A percentile compares a stretch with the other conserved stretches of the same genome.
These are phyloP conservation scores for Drosophila sulfurigaster DNA, from an alignment of 1,140 invertebrate genomes.

Conservation along the genomic window DNA sequence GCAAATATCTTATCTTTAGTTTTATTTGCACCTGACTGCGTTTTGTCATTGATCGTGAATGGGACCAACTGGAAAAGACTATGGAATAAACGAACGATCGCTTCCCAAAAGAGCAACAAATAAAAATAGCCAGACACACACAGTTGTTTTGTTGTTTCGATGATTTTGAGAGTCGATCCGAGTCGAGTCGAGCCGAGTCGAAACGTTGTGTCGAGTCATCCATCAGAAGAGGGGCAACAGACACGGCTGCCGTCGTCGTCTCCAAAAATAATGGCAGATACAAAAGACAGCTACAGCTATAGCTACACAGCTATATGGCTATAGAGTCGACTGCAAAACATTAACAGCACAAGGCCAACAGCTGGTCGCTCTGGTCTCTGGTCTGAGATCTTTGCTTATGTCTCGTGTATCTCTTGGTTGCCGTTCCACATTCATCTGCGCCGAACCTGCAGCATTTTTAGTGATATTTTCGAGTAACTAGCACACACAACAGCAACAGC, in stretches of 20 bases:
- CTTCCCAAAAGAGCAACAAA: slow-evolving; percentile 31
- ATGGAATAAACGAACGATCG: slow-evolving; percentile 13
- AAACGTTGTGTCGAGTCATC: slow-evolving; percentile 49
- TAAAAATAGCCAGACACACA: slow-evolving; percentile 45
- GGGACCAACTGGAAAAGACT: slow-evolving; percentile 37
- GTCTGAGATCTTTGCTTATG: slow-evolving; percentile 19
- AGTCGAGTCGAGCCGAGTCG: slow-evolving; percentile 15
- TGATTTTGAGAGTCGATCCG: slow-evolving; percentile 41
- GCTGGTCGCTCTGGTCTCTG: slow-evolving; percentile 56
- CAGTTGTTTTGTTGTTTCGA: slow-evolving; percentile 48
- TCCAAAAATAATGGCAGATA: slow-evolving; percentile 65
- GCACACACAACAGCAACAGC: slow-evolving; percentile 57
- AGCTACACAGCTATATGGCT: too few species aligned
- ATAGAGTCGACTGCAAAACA: slow-evolving; percentile 39
- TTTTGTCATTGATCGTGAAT: slow-evolving; percentile 39
- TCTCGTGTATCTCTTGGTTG: slow-evolving; percentile 39
- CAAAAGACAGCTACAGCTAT: slow-evolving; percentile 37
- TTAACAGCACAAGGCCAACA: slow-evolving; percentile 69
- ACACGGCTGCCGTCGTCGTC: slow-evolving; percentile 31
- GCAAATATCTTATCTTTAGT: neutral
- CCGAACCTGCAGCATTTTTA: slow-evolving; percentile 67
- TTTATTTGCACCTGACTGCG: slow-evolving; percentile 40
- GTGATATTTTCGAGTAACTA: slow-evolving; percentile 79
- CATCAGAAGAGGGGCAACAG: slow-evolving; percentile 52
- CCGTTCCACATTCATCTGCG: slow-evolving; percentile 63